Percentiles rank a stretch among this genome's conserved stretches.
Evolutionary conservation across 92 coral and sea anemone species (phyloP).

Genomic region (Desmophyllum pertusum): DNA sequence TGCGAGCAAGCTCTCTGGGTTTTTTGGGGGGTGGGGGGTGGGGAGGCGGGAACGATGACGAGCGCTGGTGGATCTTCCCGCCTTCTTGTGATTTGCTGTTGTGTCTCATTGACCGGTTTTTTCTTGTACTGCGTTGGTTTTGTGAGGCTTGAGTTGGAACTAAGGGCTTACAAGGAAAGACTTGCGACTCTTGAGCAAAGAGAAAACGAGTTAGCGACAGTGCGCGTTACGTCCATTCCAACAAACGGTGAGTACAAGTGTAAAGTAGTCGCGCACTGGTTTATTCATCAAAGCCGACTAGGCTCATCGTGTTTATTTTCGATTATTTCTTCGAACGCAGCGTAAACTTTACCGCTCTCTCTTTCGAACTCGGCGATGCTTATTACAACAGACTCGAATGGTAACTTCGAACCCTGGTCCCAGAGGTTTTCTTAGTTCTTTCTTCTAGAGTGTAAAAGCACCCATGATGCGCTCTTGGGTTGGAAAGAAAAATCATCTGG

Average conservation of each 20-base stretch:
- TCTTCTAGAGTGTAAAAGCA: too few species aligned
- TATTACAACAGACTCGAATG: too few species aligned
- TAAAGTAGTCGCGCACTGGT: not conserved
- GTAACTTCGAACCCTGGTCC: too few species aligned
- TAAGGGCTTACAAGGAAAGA: not conserved
- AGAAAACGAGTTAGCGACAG: not conserved
- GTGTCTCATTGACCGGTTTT: not conserved
- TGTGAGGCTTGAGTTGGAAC: slow-evolving; percentile 7
- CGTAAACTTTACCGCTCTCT: not conserved
- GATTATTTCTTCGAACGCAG: not conserved
- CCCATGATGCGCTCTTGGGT: too few species aligned
- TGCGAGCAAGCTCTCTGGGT: too few species aligned
- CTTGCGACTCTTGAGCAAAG: not conserved
- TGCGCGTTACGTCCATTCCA: not conserved
- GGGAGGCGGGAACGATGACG: too few species aligned
- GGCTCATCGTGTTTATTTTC: too few species aligned
- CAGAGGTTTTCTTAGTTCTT: too few species aligned
- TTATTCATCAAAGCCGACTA: not conserved
- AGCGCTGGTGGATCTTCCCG: slow-evolving; percentile 10
- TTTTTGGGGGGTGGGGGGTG: too few species aligned
- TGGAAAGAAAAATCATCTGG: too few species aligned
- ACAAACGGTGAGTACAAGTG: slow-evolving; percentile 9
- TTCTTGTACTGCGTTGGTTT: slow-evolving; percentile 4
- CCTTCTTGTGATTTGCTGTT: slow-evolving; percentile 8
- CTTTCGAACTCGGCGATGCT: too few species aligned